Base-by-base conservation (phyloP, 53 echinoderm and acorn worm species). In the Patiria pectinifera region DNA sequence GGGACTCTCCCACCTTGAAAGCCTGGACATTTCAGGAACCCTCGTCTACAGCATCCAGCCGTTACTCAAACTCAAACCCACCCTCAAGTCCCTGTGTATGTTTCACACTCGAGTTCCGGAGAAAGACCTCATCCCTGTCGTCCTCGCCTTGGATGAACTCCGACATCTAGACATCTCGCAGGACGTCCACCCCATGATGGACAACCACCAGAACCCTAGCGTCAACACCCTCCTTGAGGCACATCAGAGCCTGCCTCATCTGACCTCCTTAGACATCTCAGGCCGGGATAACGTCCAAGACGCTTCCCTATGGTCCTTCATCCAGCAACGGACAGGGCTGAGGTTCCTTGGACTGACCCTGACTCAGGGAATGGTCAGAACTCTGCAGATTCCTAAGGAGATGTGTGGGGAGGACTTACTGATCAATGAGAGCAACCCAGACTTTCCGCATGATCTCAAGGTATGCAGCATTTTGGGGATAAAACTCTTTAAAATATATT, bases 1-100 rank as follows among this genome's bases (percentile, higher is more conserved):
- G 15, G 96, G 94, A 6, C 82, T 98, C 48, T 87, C 91, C 4
- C 95, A 94, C 15, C 89, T 98, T 7, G 98, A 96, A 66, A 95
- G 96, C 93, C 72, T 98, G 79, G 98, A 98, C 89, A 96, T 98
- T 48, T 98, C 98, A 47, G 96, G 96, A 10, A 98, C 98, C 4
- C 93, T 93, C 4, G 96, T 98, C 76, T 95, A 95, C 88, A 98
- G 94, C 84, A 95, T 96, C 59, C 94, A 95, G 69, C 95, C 98
- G 4, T 60, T 98, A 21, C 91, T 93, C 3, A 93, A 87, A 83
- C 93, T 95, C 76, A 95, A 95, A 76, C 90, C 89, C 45, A 85
- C 89, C 23, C 83, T 98, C 59, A 95, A 95, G 89, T 96, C 98
- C 1, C 82, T 98, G 76, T 94, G 93, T 22, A 98, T 98, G 98